These are phyloP conservation scores for Caenorhabditis plicata DNA, from an alignment of 2,888 invertebrate species.

Conservation along the genomic window DNA sequence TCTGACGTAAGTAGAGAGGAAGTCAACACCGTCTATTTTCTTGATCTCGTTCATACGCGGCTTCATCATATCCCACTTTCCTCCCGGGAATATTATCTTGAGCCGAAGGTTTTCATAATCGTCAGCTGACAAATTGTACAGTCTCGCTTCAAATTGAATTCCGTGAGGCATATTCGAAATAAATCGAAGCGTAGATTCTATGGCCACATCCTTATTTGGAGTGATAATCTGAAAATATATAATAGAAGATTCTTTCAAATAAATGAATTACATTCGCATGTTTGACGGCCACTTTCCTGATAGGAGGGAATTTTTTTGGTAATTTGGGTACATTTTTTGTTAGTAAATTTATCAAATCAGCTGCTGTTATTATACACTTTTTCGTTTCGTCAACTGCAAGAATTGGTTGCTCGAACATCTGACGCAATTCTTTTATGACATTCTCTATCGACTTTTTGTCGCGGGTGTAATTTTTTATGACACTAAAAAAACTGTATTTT, in stretches of 20 bases:
- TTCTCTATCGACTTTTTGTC: too few species aligned
- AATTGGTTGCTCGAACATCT: too few species aligned
- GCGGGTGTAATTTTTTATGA: too few species aligned
- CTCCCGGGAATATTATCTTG: conserved; percentile 18
- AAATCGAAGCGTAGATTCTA: conserved; percentile 47
- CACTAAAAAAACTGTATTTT: too few species aligned
- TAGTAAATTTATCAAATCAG: conserved; percentile 8
- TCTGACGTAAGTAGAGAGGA: conserved; percentile 11
- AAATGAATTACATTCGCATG: conserved; percentile 28
- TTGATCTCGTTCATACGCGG: conserved; percentile 14
- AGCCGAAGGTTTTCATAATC: conserved; percentile 46
- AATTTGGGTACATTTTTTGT: conserved; percentile 11
- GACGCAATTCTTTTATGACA: too few species aligned
- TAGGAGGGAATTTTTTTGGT: conserved; percentile 25
- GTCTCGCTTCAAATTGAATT: conserved; percentile 36
- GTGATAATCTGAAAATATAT: conserved; percentile 32
- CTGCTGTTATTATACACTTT: conserved; percentile 21
- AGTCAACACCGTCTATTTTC: neutral
- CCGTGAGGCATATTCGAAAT: conserved; percentile 55
- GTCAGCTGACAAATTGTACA: conserved; percentile 41
- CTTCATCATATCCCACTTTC: conserved; percentile 10
- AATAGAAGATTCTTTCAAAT: neutral
- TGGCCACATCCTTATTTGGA: conserved; percentile 45
- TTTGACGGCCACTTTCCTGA: conserved; percentile 34
- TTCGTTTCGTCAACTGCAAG: too few species aligned